Base-by-base conservation (phyloP, 2,797 vertebrate genomes). In the Tragelaphus eurycerus region DNA sequence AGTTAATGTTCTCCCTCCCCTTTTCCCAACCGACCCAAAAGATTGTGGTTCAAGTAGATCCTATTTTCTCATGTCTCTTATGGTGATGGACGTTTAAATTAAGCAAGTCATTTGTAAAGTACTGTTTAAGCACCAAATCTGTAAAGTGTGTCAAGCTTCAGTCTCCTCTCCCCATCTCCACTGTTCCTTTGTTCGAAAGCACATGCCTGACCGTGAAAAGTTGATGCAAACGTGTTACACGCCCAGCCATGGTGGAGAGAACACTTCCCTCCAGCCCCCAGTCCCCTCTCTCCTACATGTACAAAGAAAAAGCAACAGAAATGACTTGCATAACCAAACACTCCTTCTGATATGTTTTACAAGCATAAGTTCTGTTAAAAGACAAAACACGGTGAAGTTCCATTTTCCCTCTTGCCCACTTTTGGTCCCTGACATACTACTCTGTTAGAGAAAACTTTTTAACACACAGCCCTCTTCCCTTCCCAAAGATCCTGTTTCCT, bases 91-190 rank as follows among this genome's bases (percentile, higher is more conserved):
- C 89, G 82, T 90, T 93, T 97, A 97, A 98, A 96, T 97, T 97
- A 95, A 98, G 97, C 97, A 97, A 97, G 96, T 98, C 90, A 97
- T 98, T 98, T 98, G 91, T 91, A 90, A 97, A 82, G 91, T 98
- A 98, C 98, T 96, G 98, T 98, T 83, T 60, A 98, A 98, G 98
- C 98, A 98, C 98, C 89, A 97, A 95, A 89, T 98, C 97, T 86
- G 97, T 98, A 86, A 98, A 96, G 78, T 96, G 95, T 97, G 81
- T 97, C 98, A 97, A 96, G 52, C 76, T 97, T 96, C 81, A 27
- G 0, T 31, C 95, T 55, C 34, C 50, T 89, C 94, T 90, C 67
- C 96, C 90, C 87, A 74, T 95, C 96, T 96, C 83, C 96, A 96
- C 97, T 93, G 94, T 93, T 96, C 98, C 93, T 97, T 98, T 97